Conservation (phyloP, 2,888 invertebrate genomes). For the Willowsia nigromaculata region DNA sequence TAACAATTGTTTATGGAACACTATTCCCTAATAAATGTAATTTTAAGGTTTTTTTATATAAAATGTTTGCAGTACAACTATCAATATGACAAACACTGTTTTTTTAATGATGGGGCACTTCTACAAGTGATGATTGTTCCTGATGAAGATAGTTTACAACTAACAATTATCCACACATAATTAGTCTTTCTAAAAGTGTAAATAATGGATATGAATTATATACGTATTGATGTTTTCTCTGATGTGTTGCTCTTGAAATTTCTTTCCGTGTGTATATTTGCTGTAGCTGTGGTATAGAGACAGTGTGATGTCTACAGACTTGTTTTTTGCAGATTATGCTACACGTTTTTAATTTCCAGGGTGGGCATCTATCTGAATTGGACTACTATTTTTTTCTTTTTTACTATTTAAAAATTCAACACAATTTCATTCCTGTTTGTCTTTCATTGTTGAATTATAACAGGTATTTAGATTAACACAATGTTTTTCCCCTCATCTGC, state of each 20-base stretch:
- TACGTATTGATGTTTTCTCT: slow-evolving; percentile 34
- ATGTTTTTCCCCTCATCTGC: neutral
- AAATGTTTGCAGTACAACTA: neutral
- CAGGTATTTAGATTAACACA: neutral
- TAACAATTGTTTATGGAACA: no score
- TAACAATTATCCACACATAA: neutral
- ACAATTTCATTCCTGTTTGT: neutral
- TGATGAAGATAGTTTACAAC: slow-evolving; percentile 7
- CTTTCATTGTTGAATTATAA: neutral
- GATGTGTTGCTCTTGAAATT: neutral
- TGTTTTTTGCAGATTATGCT: neutral
- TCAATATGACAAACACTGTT: neutral
- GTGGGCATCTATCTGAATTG: neutral
- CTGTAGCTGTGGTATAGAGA: neutral
- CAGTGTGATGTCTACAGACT: neutral
- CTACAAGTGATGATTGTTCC: slow-evolving; percentile 26
- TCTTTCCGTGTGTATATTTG: neutral
- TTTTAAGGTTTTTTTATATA: slow-evolving; percentile 20
- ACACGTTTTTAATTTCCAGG: neutral
- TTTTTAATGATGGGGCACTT: no score
- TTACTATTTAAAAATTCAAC: neutral
- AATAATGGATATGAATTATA: slow-evolving; percentile 24
- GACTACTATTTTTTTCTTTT: neutral
- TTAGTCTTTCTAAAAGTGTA: slow-evolving; percentile 33
- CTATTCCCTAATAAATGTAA: no score